A percentile compares a stretch with the other conserved stretches of the same genome.
These are phyloP conservation scores for Hyposmocoma kahamanoa DNA, from an alignment of 1,140 invertebrate species.

Conservation along the genomic window DNA sequence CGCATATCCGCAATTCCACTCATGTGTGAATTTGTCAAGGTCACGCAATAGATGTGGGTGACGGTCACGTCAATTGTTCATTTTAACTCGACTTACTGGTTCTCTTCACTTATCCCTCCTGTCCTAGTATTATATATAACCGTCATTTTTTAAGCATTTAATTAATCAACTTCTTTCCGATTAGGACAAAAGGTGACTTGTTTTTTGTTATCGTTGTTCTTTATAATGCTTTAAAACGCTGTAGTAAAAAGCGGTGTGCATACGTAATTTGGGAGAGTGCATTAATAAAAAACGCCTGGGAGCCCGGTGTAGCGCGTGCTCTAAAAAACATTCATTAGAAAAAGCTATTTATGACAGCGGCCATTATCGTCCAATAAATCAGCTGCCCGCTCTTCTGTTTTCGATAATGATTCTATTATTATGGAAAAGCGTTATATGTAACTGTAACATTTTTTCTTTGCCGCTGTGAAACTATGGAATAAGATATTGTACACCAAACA, in stretches of 20 bases:
- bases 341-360: constrained; percentile 70
- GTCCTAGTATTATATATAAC: no score
- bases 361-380: constrained; percentile 72
- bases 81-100: constrained; percentile 6
- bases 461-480: constrained; percentile 29
- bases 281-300: constrained; percentile 31
- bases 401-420: constrained; percentile 74
- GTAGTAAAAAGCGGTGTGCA: constrained; percentile 23
- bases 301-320: constrained; percentile 40
- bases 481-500: no score
- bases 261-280: constrained; percentile 35
- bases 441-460: constrained; percentile 66
- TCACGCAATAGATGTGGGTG: constrained; percentile 43
- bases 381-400: constrained; percentile 72
- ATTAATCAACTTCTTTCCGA: constrained; percentile 4
- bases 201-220: constrained; percentile 7
- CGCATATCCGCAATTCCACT: constrained; percentile 21
- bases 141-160: not conserved
- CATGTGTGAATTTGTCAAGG: constrained; percentile 47
- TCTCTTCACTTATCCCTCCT: not conserved
- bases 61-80: constrained; percentile 19
- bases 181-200: constrained; percentile 29
- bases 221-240: constrained; percentile 11
- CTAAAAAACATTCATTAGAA: constrained; percentile 54
- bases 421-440: constrained; percentile 73